Evolutionary conservation across 2,888 invertebrate species (phyloP).

Genomic region (Plebejus argus): DNA sequence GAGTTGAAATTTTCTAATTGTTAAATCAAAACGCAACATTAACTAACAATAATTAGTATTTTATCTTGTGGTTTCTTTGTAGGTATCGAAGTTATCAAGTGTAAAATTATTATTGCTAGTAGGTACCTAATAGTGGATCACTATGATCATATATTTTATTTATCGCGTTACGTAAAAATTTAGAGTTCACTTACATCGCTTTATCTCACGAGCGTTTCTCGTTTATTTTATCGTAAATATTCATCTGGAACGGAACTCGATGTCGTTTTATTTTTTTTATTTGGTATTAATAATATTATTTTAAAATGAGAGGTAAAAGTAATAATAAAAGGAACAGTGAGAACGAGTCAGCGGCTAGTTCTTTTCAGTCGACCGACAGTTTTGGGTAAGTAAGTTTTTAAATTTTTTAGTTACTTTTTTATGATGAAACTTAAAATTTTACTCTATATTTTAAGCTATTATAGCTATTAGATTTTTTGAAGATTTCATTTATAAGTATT

Average conservation of each 20-base stretch:
- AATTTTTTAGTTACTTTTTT: not conserved
- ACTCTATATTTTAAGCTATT: too few relatives aligned
- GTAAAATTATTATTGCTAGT: constrained; percentile 30
- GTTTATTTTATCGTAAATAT: constrained; percentile 34
- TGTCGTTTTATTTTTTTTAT: constrained; percentile 33
- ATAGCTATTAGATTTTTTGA: too few relatives aligned
- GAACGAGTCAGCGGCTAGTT: constrained; percentile 56
- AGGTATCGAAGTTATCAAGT: constrained; percentile 1
- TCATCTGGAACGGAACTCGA: constrained; percentile 16
- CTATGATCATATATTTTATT: constrained; percentile 31
- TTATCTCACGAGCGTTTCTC: constrained; percentile 31
- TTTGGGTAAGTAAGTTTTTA: constrained; percentile 61
- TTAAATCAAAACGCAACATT: not conserved
- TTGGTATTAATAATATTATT: constrained; percentile 26
- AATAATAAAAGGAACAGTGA: constrained; percentile 46
- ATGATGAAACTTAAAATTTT: not conserved
- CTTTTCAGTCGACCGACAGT: constrained; percentile 59
- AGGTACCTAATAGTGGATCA: constrained; percentile 30
- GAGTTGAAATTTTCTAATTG: not conserved
- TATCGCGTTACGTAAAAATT: constrained; percentile 35
- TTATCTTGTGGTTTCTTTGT: not conserved
- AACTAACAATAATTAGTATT: not conserved
- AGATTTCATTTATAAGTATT: too few relatives aligned
- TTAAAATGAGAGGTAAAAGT: constrained; percentile 52
- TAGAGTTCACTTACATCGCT: constrained; percentile 40